Evolutionary conservation across 1,140 invertebrate genomes (phyloP), one percentile per base, ranked within the genome.

Genomic region (Lysiphlebus fabarum): DNA sequence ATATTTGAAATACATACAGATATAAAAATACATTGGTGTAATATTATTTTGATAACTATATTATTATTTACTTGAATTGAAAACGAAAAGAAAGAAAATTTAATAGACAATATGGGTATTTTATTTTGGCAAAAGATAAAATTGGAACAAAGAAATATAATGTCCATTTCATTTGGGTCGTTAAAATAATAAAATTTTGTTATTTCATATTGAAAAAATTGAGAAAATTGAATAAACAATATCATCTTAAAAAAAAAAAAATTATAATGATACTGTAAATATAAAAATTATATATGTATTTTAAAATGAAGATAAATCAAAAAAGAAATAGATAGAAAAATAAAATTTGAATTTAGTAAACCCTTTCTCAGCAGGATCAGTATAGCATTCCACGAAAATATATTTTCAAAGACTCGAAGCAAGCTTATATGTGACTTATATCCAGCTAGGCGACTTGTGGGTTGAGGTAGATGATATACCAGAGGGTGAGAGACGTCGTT

Each of bases 161-260:
- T 53, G 53, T 61, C 54, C 43, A 26, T 37, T 61, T 47, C 43
- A 14, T 37, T 65, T 51, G 55, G 67, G 63, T 74, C 67, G 72
- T 70, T 76, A 67, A 74, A 76, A 76, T 73, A 76, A 76, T 74
- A 76, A 74, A n/a, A 74, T 65, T 64, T 69, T 76, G 70, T 72
- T 74, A 73, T 76, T 70, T 59, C 61, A 65, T 62, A 62, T 61
- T 59, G 64, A 59, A 64, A 58, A 65, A 68, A 63, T 64, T 62
- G 56, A 33, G 38, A n/a, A 51, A 33, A 7, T 36, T 51, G 36
- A 33, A 51, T 37, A 48, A 47, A 42, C 50, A 34, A 9, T 36
- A 48, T 14, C n/a, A n/a, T n/a, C n/a, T n/a, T 40, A 37, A 55
- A 33, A 11, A 36, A 49, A 26, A 47, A 33, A 26, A 26, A n/a